phyloP scores from a whole-genome alignment of 2,113 vertebrate species.

The Cottus gobio region DNA sequence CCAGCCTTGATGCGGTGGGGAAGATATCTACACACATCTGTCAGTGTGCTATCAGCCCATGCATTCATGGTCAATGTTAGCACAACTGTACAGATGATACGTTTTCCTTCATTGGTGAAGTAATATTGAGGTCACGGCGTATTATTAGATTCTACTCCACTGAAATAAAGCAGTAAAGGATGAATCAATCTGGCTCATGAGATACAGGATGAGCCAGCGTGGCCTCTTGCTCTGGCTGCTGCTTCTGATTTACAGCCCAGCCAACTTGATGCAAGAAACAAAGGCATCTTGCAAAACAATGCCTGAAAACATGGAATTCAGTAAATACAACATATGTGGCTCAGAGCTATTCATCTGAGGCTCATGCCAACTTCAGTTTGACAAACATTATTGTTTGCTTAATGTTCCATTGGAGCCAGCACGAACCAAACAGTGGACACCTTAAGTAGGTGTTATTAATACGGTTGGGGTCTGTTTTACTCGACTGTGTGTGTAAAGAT shows the following conservation, averaged over 20 bases:
- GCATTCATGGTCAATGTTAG: neutral
- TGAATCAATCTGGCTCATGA: slow-evolving; percentile 62
- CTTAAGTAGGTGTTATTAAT: neutral
- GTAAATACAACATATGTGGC: neutral
- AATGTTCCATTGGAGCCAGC: neutral
- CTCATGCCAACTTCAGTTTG: neutral
- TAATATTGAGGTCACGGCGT: slow-evolving; percentile 54
- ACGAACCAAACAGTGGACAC: neutral
- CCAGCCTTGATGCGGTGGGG: neutral
- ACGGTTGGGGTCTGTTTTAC: neutral
- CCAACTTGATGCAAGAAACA: slow-evolving; percentile 2
- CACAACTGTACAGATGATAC: slow-evolving; percentile 36
- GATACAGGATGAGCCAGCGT: slow-evolving; percentile 51
- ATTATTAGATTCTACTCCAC: slow-evolving; percentile 49
- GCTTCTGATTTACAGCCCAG: slow-evolving; percentile 35
- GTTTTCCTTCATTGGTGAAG: slow-evolving; percentile 21
- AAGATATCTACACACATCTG: slow-evolving; percentile 9
- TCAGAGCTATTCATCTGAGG: neutral
- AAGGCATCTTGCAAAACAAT: neutral
- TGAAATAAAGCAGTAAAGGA: slow-evolving; percentile 35
- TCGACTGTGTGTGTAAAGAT: neutral
- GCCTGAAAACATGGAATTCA: slow-evolving; percentile 1
- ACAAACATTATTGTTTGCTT: neutral
- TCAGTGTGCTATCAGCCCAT: slow-evolving; percentile 13
- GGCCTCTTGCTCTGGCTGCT: slow-evolving; percentile 48